Evolutionary conservation across 35 echinoderm and acorn worm genomes (phyloP), one percentile per base, ranked within the genome.

Genomic region (Chiridota heheva): DNA sequence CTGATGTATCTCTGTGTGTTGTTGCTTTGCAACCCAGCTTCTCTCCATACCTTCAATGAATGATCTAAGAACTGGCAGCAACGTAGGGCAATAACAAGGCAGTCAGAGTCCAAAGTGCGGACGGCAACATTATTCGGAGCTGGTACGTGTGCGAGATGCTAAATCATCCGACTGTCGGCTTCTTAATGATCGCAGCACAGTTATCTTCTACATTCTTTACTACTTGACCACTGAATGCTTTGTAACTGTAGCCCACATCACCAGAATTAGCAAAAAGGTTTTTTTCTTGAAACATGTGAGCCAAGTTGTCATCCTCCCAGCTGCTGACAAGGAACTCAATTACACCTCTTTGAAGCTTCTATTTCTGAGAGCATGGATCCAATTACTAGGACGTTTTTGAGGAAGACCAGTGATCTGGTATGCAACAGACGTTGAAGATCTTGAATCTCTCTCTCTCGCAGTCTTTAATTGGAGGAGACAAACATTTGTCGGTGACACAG

Each of bases 251-350:
- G 15, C 30, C 12, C 10, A 60, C 58, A 60, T 60, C 17, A 5
- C 58, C 58, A 18, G 58, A 60, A 20, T 60, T 60, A 3, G 58
- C 58, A 60, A 60, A 60, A 6, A 60, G 58, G 32, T n/a, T 60
- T 69, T 69, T 40, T 32, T 40, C 18, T 20, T 69, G 66, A 69
- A 69, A 69, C 3, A 34, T 69, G 5, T 40, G 2, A 4, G 66
- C 66, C 22, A 69, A 32, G 66, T 69, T 69, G 66, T 69, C 66
- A 69, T 69, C 66, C 5, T 69, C 28, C 66, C 28, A 69, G 66
- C 6, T 7, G 7, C 35, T 32, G 30, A 40, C 39, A 5, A 60
- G 30, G 7, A 32, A 69, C n/a, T 40, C 38, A 7, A 32, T 34
- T 35, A 32, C 35, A 20, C 30, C 30, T 8, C 2, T 36, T 69